Conservation (phyloP, 92 coral and sea anemone genomes). For the Heliopora coerulea region DNA sequence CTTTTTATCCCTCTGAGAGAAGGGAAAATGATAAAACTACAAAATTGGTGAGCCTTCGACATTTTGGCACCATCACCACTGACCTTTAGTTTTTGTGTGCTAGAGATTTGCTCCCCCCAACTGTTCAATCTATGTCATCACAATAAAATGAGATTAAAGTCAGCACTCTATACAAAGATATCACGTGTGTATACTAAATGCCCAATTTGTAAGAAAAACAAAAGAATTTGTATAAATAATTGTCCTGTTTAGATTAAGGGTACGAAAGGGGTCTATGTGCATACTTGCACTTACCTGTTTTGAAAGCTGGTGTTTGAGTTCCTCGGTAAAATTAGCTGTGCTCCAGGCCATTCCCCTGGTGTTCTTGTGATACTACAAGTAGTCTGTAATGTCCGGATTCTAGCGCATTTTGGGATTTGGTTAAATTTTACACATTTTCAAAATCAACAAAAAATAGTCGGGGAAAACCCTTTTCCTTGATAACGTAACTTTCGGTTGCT, state of each 20-base stretch:
- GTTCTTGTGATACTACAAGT: too few relatives aligned
- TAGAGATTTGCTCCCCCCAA: conserved; percentile 31
- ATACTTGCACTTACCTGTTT: conserved; percentile 20
- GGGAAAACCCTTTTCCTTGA: too few relatives aligned
- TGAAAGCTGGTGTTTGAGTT: conserved; percentile 48
- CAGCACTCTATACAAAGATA: not conserved
- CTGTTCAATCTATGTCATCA: conserved; percentile 24
- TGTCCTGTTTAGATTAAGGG: too few relatives aligned
- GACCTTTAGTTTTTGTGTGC: conserved; percentile 27
- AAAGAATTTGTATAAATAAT: not conserved
- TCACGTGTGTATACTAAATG: not conserved
- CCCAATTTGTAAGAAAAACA: not conserved
- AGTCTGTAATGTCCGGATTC: too few relatives aligned
- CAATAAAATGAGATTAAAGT: conserved; percentile 1
- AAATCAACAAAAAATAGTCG: too few relatives aligned
- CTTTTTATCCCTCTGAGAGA: conserved; percentile 38
- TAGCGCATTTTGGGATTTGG: too few relatives aligned
- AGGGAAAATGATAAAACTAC: conserved; percentile 45
- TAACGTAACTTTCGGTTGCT: too few relatives aligned
- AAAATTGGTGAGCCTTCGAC: conserved; percentile 49
- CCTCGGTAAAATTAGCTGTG: conserved; percentile 54
- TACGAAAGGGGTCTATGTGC: not conserved
- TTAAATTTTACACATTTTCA: too few relatives aligned
- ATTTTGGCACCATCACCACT: conserved; percentile 53
- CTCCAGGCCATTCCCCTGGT: conserved; percentile 58